Evolutionary conservation across 2,113 vertebrate species (phyloP).

Genomic region (Pholis gunnellus): DNA sequence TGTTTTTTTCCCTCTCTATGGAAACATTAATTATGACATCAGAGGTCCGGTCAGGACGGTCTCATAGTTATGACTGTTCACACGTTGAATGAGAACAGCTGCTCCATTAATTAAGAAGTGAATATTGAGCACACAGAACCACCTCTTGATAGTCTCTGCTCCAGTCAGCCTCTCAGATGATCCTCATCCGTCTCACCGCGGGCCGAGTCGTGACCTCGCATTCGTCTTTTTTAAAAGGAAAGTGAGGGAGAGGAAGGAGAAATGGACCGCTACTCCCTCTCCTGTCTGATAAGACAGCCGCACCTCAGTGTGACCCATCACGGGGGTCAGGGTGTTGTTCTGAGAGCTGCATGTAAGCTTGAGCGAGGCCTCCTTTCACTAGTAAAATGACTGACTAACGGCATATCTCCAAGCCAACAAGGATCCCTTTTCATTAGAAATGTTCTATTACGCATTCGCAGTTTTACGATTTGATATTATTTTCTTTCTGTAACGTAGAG

Average conservation of each 20-base stretch:
- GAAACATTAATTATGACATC: slow-evolving; percentile 44
- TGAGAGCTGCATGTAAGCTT: not conserved
- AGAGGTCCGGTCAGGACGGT: not conserved
- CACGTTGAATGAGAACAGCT: not conserved
- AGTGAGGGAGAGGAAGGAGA: slow-evolving; percentile 12
- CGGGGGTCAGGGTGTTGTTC: slow-evolving; percentile 14
- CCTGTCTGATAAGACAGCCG: slow-evolving; percentile 16
- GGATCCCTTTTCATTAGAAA: not conserved
- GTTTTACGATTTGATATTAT: not conserved
- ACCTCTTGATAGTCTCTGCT: rapidly evolving
- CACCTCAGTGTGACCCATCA: not conserved
- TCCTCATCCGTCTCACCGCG: slow-evolving; percentile 1
- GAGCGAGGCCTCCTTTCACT: not conserved
- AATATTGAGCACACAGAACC: not conserved
- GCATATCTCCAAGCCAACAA: not conserved
- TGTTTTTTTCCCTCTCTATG: slow-evolving; percentile 48
- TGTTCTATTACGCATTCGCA: not conserved
- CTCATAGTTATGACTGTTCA: not conserved
- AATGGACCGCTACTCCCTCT: not conserved
- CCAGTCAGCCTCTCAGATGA: not conserved
- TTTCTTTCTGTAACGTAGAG: not conserved
- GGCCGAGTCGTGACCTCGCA: not conserved
- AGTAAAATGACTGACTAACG: not conserved
- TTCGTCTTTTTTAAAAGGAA: not conserved
- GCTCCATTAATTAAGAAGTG: not conserved